Evolutionary conservation across 1,140 invertebrate species (phyloP).

Genomic region (Aphelenchoides besseyi): DNA sequence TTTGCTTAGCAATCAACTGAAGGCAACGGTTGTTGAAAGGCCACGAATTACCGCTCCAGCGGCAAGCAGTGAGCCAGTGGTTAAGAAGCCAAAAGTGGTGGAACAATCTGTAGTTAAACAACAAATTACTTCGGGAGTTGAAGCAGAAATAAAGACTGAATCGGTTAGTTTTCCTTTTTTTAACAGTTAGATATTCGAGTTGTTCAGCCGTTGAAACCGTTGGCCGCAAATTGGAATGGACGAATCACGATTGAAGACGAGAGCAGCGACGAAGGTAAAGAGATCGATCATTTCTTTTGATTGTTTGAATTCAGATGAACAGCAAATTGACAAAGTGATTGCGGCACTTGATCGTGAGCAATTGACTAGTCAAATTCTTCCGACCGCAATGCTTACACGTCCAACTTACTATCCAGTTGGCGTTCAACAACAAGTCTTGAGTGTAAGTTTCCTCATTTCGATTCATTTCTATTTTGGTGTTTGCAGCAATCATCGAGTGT

Average conservation of each 20-base stretch:
- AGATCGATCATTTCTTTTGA: too few relatives aligned
- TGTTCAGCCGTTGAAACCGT: conserved; percentile 19
- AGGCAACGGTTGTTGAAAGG: too few relatives aligned
- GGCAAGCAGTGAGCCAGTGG: background rate
- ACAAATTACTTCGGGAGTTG: too few relatives aligned
- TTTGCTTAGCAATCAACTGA: background rate
- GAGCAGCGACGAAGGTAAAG: conserved; percentile 42
- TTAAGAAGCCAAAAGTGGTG: background rate
- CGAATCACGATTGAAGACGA: conserved; percentile 42
- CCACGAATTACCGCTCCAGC: too few relatives aligned
- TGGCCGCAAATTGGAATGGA: conserved; percentile 40
- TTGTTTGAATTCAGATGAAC: conserved; percentile 10
- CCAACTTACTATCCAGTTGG: conserved; percentile 17
- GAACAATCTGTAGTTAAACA: too few relatives aligned
- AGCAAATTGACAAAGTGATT: background rate
- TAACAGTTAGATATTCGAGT: too few relatives aligned
- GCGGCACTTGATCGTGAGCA: conserved; percentile 23
- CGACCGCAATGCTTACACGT: conserved; percentile 37
- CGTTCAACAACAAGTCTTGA: conserved; percentile 42
- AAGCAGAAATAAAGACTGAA: too few relatives aligned
- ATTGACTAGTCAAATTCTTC: conserved; percentile 22
- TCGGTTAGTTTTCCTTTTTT: too few relatives aligned
- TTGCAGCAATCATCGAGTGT: conserved; percentile 12
- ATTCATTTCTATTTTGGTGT: background rate
- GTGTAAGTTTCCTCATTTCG: conserved; percentile 35